Evolutionary conservation across 2,113 vertebrate genomes (phyloP), one percentile per base, ranked within the genome.

Genomic region (Gyps fulvus): DNA sequence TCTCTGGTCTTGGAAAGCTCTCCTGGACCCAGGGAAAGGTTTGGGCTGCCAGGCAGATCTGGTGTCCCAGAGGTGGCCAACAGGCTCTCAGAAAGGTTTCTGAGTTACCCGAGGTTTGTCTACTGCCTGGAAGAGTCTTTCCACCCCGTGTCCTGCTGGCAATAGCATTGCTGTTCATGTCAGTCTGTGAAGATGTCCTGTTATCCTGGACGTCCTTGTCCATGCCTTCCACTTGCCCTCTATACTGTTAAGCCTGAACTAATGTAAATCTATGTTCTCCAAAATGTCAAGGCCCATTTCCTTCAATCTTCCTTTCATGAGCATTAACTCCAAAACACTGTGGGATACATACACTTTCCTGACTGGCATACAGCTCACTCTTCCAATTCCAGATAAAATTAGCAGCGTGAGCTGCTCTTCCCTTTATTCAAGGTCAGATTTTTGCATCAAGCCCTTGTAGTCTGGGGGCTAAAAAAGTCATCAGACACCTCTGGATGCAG

Each of bases 241-340:
- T 70, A 12, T 77, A 42, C 18, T 77, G 89, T 43, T 40, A 90
- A 90, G 38, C 66, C 70, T 49, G 78, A 91, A 89, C n/a, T 92
- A 93, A 72, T 66, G 54, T 40, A 80, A 90, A 89, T 54, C 25
- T 47, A 54, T n/a, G 16, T 83, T 81, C 42, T 85, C 36, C 54
- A 85, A 67, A 94, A 74, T 0, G 59, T 89, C 94, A 93, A 93
- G 94, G 76, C 55, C 72, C 90, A 95, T 97, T 96, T 96, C 79
- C 88, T 81, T 86, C 86, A 71, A 87, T 90, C 95, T 78, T 67
- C 62, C 43, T 65, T 72, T 59, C 89, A 77, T 27, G 55, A 92
- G 89, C 91, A 93, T 96, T 95, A 93, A 67, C 59, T 95, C 55
- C 89, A 80, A 45, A 91, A 36, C 21, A 49, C 52, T 13, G 16